Conservation (phyloP, 2,888 invertebrate genomes). For the Theretra japonica region DNA sequence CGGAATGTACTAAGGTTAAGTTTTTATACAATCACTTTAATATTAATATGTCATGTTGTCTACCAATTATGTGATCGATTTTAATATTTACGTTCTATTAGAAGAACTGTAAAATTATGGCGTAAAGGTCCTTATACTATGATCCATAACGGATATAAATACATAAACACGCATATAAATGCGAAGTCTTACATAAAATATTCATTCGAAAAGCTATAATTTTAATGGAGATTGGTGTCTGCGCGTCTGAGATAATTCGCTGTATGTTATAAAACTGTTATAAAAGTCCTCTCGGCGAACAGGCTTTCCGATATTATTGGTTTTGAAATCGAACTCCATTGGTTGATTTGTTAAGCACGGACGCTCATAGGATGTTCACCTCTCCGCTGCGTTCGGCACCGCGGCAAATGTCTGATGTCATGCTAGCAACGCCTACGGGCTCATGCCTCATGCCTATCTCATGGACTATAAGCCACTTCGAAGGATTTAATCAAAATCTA, state of each 20-base stretch:
- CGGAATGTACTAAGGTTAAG: conserved; percentile 25
- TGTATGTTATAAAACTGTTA: conserved; percentile 50
- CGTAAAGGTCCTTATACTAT: neutral
- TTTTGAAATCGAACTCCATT: conserved; percentile 60
- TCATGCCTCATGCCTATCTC: neutral
- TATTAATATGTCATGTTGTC: too few relatives aligned
- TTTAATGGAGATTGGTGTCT: conserved; percentile 20
- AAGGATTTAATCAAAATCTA: conserved; percentile 25
- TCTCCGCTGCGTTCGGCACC: conserved; percentile 52
- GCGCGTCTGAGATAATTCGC: conserved; percentile 42
- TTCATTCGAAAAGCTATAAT: conserved; percentile 7
- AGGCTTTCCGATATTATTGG: conserved; percentile 64
- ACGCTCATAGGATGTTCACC: conserved; percentile 75
- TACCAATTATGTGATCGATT: neutral
- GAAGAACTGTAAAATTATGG: neutral
- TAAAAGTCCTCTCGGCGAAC: conserved; percentile 55
- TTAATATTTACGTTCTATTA: neutral
- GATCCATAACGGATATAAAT: too few relatives aligned
- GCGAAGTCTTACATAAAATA: conserved; percentile 18
- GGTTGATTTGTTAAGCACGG: conserved; percentile 62
- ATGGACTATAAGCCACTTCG: conserved; percentile 1
- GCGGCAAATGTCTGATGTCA: conserved; percentile 69
- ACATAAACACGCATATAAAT: conserved; percentile 3
- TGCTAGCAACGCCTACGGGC: conserved; percentile 53
- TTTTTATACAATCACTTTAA: conserved; percentile 13